Percentiles rank a stretch among this genome's conserved stretches.
phyloP scores from a whole-genome alignment of 2,113 vertebrate genomes.

The Xenus cinereus region DNA sequence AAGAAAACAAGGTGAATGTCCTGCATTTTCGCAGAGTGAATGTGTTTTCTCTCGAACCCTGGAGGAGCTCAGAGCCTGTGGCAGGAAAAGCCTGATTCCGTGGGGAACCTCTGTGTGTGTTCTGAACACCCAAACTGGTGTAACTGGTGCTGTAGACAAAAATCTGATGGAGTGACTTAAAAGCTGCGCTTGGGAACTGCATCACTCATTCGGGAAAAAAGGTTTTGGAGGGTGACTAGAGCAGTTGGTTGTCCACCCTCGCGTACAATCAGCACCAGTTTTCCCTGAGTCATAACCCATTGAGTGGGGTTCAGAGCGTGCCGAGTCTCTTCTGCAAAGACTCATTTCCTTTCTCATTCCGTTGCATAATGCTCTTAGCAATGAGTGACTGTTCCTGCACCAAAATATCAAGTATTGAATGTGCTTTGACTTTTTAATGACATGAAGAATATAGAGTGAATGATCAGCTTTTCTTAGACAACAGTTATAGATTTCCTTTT shows the following conservation, averaged over 20 bases:
- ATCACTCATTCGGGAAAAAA: neutral
- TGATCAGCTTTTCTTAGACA: neutral
- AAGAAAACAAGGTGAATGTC: conserved; percentile 82
- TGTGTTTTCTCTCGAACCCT: neutral
- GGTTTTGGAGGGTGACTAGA: neutral
- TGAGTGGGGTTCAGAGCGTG: neutral
- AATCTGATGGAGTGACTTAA: neutral
- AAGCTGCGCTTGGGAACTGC: neutral
- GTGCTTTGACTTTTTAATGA: neutral
- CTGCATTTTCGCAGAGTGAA: neutral
- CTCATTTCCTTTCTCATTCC: neutral
- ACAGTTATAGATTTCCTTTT: neutral
- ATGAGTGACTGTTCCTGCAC: neutral
- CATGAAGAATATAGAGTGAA: neutral
- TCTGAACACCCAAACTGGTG: neutral
- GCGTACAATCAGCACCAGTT: neutral
- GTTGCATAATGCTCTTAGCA: neutral
- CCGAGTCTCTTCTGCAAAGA: neutral
- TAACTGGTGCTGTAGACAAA: neutral
- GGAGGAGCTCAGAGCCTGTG: accelerated
- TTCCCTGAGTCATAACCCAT: neutral
- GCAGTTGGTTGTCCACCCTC: neutral
- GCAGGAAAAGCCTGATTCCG: neutral
- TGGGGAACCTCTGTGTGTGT: neutral
- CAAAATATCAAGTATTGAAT: neutral